These are phyloP conservation scores for Drosophila serrata DNA, from an alignment of 1,140 invertebrate species.

Conservation along the genomic window DNA sequence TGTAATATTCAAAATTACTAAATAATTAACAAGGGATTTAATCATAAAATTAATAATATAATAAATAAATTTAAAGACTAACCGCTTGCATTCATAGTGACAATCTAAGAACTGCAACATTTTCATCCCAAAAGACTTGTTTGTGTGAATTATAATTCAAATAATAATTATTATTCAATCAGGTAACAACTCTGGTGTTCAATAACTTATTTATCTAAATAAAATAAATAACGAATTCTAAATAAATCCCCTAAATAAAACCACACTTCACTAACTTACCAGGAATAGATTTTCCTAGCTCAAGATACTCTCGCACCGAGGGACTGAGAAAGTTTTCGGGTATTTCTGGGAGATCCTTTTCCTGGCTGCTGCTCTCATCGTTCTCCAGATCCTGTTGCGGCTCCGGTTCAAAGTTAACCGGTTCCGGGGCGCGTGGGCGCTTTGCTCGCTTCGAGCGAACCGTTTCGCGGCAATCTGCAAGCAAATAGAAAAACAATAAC, in stretches of 20 bases:
- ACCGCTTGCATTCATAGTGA: not conserved
- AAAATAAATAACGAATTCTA: not conserved
- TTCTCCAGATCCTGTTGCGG: constrained; percentile 90
- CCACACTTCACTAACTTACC: constrained; percentile 86
- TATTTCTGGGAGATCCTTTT: constrained; percentile 87
- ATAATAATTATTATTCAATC: too few species aligned
- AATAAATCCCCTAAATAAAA: not conserved
- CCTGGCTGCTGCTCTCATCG: constrained; percentile 87
- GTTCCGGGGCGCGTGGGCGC: constrained; percentile 88
- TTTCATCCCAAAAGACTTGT: too few species aligned
- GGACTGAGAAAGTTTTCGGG: constrained; percentile 93
- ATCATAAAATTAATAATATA: not conserved
- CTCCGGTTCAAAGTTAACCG: constrained; percentile 87
- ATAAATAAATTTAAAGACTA: not conserved
- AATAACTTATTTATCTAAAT: not conserved
- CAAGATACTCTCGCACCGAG: constrained; percentile 93
- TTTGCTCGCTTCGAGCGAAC: constrained; percentile 86
- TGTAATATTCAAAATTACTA: too few species aligned
- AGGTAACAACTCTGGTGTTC: too few species aligned
- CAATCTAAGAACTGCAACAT: too few species aligned
- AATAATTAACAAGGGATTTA: not conserved
- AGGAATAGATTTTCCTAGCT: constrained; percentile 94
- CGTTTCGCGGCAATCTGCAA: constrained; percentile 87
- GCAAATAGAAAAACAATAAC: constrained; percentile 24
- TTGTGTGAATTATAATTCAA: too few species aligned